These are phyloP conservation scores for Tinamus guttatus DNA, from an alignment of 2,113 vertebrate species.

Conservation along the genomic window DNA sequence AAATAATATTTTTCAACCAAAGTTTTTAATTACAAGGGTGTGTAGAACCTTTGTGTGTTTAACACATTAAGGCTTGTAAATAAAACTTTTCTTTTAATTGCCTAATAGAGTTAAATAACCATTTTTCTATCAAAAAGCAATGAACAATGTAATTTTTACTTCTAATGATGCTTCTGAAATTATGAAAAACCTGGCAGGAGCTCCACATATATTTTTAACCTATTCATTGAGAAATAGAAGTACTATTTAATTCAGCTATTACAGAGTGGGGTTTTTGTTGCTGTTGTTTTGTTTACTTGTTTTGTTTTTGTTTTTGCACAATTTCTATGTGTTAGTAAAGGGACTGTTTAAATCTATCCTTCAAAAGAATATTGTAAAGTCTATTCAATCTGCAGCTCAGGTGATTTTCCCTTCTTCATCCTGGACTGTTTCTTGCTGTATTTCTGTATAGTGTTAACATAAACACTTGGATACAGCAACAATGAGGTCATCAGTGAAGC, in stretches of 20 bases:
- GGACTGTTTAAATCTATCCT: background rate
- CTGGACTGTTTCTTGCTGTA: background rate
- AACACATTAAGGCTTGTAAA: background rate
- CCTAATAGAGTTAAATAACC: background rate
- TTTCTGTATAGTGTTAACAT: background rate
- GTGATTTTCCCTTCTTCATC: background rate
- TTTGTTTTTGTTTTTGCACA: background rate
- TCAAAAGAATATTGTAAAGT: background rate
- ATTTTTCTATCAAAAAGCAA: background rate
- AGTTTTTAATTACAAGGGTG: background rate
- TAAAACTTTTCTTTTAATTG: background rate
- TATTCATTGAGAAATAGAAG: background rate
- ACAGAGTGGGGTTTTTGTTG: background rate
- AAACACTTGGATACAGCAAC: background rate
- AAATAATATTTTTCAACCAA: background rate
- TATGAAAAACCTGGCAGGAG: background rate
- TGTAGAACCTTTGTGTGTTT: background rate
- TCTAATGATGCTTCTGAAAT: background rate
- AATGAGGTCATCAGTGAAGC: background rate
- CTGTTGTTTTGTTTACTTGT: too few relatives aligned
- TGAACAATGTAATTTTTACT: background rate
- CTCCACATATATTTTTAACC: background rate
- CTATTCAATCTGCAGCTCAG: background rate
- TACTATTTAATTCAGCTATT: background rate
- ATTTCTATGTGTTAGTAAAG: accelerated